A percentile compares a stretch with the other conserved stretches of the same genome.
phyloP scores from a whole-genome alignment of 2,888 invertebrate species.

The Scelioninae gen. 1 region DNA sequence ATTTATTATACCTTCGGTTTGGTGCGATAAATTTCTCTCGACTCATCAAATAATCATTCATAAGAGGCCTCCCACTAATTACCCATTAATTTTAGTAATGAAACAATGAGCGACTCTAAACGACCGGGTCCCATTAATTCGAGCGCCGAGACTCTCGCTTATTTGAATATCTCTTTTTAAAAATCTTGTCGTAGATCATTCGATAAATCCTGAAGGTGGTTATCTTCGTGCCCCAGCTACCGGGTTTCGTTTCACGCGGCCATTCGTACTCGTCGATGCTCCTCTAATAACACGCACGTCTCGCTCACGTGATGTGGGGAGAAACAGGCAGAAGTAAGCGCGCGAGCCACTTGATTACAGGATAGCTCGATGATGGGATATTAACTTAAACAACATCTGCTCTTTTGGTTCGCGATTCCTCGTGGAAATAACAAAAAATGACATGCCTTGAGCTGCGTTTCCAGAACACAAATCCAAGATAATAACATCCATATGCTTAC shows the following conservation, averaged over 20 bases:
- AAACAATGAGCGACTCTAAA: constrained; percentile 45
- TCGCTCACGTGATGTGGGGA: constrained; percentile 32
- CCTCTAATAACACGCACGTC: constrained; percentile 70
- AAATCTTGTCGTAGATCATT: constrained; percentile 62
- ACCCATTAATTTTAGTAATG: constrained; percentile 58
- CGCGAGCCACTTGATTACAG: constrained; percentile 79
- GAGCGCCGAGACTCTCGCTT: constrained; percentile 17
- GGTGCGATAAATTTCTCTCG: constrained; percentile 16
- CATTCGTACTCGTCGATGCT: constrained; percentile 65
- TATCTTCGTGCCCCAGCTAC: constrained; percentile 62
- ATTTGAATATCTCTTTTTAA: constrained; percentile 63
- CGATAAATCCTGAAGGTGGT: constrained; percentile 67
- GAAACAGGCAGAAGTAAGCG: constrained; percentile 50
- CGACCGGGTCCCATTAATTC: constrained; percentile 50
- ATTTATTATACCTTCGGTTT: neutral
- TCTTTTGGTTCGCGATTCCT: constrained; percentile 71
- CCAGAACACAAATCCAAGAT: constrained; percentile 27
- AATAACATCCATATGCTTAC: constrained; percentile 32
- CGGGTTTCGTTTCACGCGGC: constrained; percentile 58
- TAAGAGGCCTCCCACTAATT: constrained; percentile 48
- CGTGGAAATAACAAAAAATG: constrained; percentile 28
- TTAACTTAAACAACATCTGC: constrained; percentile 75
- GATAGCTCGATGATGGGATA: constrained; percentile 78
- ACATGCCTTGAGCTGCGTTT: constrained; percentile 26
- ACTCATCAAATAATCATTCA: constrained; percentile 49